Conservation (phyloP, 1,140 invertebrate genomes). For the Temnothorax longispinosus region DNA sequence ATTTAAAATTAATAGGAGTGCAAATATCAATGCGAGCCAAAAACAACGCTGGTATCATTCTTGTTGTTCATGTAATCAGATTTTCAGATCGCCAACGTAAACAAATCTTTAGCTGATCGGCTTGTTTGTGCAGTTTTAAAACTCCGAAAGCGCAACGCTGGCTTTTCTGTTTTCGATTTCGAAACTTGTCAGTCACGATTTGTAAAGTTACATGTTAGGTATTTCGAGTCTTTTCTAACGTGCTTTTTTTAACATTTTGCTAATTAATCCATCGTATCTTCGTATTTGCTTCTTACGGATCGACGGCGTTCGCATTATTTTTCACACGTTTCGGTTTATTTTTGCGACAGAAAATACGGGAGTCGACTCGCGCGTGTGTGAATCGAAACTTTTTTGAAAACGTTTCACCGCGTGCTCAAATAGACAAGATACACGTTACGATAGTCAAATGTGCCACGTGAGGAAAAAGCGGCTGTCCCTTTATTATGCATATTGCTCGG, state of each 20-base stretch:
- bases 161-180: constrained; percentile 1
- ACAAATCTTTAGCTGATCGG: neutral
- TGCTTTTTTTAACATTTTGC: neutral
- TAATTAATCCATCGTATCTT: neutral
- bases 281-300: neutral
- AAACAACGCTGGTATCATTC: neutral
- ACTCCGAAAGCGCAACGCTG: neutral
- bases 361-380: neutral
- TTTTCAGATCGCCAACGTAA: neutral
- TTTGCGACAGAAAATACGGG: neutral
- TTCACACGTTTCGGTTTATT: neutral
- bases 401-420: neutral
- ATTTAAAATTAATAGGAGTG: neutral
- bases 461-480: constrained; percentile 35
- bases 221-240: neutral
- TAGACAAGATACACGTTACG: constrained; percentile 1
- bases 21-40: neutral
- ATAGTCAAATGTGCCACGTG: constrained; percentile 51
- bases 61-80: neutral
- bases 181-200: neutral
- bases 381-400: constrained; percentile 29
- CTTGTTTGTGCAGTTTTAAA: neutral
- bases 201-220: neutral
- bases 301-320: neutral
- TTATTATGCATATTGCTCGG: constrained; percentile 37